phyloP scores from a whole-genome alignment of 2,113 vertebrate species.

The Haplochromis burtoni region DNA sequence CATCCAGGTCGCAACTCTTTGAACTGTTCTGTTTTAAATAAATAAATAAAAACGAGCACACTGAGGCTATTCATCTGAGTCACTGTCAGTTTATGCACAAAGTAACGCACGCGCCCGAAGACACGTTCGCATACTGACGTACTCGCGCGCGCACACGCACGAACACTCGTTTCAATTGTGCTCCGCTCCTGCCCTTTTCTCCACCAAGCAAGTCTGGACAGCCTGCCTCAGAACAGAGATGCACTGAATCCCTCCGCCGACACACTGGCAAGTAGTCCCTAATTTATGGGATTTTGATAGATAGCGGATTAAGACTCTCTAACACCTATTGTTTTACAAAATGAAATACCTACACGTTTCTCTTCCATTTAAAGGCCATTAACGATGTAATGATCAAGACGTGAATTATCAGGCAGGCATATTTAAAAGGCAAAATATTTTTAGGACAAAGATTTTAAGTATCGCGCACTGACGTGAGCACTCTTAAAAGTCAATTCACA shows the following conservation, averaged over 20 bases:
- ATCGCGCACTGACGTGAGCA: not conserved
- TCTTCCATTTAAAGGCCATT: not conserved
- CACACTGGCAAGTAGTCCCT: conserved; percentile 70
- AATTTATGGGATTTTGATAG: conserved; percentile 45
- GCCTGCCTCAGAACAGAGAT: conserved; percentile 69
- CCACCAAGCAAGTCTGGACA: conserved; percentile 68
- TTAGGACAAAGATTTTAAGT: not conserved
- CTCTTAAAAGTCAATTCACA: not conserved
- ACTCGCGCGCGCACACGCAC: not conserved
- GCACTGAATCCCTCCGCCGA: conserved; percentile 69
- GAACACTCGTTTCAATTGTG: not conserved
- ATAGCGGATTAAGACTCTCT: conserved; percentile 14
- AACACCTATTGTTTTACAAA: not conserved
- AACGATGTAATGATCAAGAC: not conserved
- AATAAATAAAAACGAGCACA: not conserved
- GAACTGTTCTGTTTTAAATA: not conserved
- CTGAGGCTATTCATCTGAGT: conserved; percentile 8
- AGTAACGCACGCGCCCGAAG: not conserved
- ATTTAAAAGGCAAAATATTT: not conserved
- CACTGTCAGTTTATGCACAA: not conserved
- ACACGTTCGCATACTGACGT: not conserved
- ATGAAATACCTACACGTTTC: too few species aligned
- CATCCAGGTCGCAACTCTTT: not conserved
- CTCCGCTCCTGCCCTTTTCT: conserved; percentile 24
- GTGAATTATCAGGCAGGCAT: not conserved